Conservation (phyloP, 2,888 invertebrate genomes). For the Chrysolina haemoptera region DNA sequence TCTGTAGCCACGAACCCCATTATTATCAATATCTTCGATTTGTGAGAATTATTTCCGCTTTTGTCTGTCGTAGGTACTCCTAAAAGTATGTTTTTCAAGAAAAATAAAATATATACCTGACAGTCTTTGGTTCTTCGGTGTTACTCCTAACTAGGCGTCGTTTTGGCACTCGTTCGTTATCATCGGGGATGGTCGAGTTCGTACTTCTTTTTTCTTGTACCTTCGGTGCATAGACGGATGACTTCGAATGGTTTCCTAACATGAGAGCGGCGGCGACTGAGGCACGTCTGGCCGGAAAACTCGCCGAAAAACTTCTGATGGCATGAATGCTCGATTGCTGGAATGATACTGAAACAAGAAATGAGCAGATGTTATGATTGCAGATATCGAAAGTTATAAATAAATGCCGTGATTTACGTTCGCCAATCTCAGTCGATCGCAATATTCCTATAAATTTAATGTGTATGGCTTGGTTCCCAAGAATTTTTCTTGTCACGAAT, state of each 20-base stretch:
- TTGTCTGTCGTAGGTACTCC: too few relatives aligned
- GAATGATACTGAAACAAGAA: conserved; percentile 66
- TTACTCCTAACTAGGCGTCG: conserved; percentile 60
- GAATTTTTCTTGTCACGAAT: conserved; percentile 33
- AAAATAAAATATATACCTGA: conserved; percentile 23
- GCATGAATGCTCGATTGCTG: conserved; percentile 69
- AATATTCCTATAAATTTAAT: conserved; percentile 31
- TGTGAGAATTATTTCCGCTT: too few relatives aligned
- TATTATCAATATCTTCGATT: too few relatives aligned
- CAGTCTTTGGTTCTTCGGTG: conserved; percentile 31
- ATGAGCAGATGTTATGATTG: conserved; percentile 6
- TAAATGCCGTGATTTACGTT: conserved; percentile 29
- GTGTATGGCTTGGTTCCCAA: conserved; percentile 18
- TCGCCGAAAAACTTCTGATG: conserved; percentile 69
- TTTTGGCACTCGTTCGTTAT: conserved; percentile 63
- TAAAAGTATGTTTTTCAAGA: too few relatives aligned
- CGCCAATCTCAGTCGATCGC: conserved; percentile 26
- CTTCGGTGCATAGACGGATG: conserved; percentile 42
- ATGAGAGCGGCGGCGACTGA: conserved; percentile 62
- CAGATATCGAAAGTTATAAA: conserved; percentile 33
- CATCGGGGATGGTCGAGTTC: conserved; percentile 57
- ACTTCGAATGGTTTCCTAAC: conserved; percentile 45
- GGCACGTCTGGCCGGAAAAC: conserved; percentile 66
- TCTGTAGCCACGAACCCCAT: too few relatives aligned
- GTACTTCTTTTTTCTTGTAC: conserved; percentile 63